A percentile compares a stretch with the other conserved stretches of the same genome.
Evolutionary conservation across 2,888 invertebrate species (phyloP).

Genomic region (Temnothorax rugatulus): DNA sequence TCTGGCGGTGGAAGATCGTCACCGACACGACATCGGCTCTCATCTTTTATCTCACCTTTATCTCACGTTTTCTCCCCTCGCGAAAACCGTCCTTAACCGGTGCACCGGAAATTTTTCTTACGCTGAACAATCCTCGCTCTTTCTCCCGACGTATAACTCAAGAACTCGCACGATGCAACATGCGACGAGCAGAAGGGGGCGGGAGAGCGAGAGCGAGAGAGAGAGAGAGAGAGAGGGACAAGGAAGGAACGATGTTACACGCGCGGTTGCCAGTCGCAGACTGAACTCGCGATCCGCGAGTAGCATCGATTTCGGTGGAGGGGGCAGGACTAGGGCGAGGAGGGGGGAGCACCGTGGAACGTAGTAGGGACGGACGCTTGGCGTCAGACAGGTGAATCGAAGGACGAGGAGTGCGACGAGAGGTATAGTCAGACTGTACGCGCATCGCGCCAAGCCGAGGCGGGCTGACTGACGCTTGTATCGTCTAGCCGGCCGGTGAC

Average conservation of each 20-base stretch:
- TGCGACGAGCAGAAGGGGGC: conserved; percentile 19
- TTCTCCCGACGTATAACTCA: neutral
- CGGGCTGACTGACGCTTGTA: conserved; percentile 61
- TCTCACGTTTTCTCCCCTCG: conserved; percentile 25
- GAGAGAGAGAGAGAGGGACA: conserved; percentile 48
- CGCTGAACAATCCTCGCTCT: neutral
- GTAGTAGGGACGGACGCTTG: conserved; percentile 47
- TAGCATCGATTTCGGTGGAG: conserved; percentile 83
- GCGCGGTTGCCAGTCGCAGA: conserved; percentile 81
- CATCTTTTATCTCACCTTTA: conserved; percentile 48
- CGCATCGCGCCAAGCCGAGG: conserved; percentile 46
- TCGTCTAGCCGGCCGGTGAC: conserved; percentile 48
- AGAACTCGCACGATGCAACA: neutral
- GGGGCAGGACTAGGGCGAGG: conserved; percentile 76
- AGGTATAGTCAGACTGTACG: conserved; percentile 70
- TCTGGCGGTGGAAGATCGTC: conserved; percentile 20
- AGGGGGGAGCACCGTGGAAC: conserved; percentile 56
- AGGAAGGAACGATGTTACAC: conserved; percentile 72
- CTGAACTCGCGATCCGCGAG: conserved; percentile 82
- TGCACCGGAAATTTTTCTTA: conserved; percentile 10
- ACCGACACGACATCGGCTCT: conserved; percentile 32
- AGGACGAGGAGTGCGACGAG: conserved; percentile 65
- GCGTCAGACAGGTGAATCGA: conserved; percentile 45
- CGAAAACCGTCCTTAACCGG: neutral
- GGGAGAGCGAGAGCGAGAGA: conserved; percentile 27